phyloP scores from a whole-genome alignment of 2,113 vertebrate species.

The Calonectris borealis region DNA sequence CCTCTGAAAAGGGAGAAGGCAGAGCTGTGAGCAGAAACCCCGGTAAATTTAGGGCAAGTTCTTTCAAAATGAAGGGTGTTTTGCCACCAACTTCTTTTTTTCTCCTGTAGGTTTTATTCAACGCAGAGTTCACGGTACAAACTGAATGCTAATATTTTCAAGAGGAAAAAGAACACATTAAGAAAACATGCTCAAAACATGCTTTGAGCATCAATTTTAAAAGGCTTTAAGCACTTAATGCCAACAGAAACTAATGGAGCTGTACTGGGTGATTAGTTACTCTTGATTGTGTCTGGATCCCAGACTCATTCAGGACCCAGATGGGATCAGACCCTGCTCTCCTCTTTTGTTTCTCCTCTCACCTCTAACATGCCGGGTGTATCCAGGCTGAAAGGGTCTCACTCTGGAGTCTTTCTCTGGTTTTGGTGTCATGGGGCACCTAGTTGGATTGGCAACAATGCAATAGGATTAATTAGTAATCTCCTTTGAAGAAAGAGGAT shows the following conservation, averaged over 20 bases:
- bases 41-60: background rate
- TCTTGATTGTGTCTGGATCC: background rate
- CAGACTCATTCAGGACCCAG: background rate
- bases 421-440: background rate
- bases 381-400: background rate
- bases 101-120: background rate
- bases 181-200: background rate
- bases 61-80: background rate
- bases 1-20: background rate
- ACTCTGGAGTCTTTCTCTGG: too few species aligned
- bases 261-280: background rate
- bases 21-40: background rate
- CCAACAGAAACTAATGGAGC: background rate
- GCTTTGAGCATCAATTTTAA: background rate
- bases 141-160: background rate
- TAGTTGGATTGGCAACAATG: rapidly evolving
- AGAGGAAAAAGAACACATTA: background rate
- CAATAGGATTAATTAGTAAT: background rate
- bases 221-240: background rate
- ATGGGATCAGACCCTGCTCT: background rate
- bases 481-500: background rate
- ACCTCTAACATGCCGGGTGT: rapidly evolving
- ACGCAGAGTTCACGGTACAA: background rate
- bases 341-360: background rate
- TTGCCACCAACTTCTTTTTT: background rate